phyloP scores from a whole-genome alignment of 1,140 invertebrate species.

The Pseudomyrmex cubaensis region DNA sequence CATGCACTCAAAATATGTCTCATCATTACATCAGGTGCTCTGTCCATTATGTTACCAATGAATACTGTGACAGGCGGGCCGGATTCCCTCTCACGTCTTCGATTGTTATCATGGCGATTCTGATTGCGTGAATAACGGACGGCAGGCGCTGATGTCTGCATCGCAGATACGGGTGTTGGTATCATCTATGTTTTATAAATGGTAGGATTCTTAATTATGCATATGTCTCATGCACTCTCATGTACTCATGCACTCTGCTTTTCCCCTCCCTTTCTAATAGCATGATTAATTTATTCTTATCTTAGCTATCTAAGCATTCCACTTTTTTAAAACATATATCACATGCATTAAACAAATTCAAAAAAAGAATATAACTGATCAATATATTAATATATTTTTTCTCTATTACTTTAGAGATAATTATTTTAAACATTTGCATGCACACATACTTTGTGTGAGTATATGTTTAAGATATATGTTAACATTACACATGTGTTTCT shows the following conservation, averaged over 20 bases:
- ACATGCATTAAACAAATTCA: background rate
- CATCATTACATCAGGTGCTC: conserved; percentile 97
- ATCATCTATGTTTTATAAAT: conserved; percentile 82
- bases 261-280: conserved; percentile 69
- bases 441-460: background rate
- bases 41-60: conserved; percentile 98
- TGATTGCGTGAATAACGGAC: conserved; percentile 82
- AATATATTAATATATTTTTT: background rate
- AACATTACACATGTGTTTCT: no score
- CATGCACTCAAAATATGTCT: conserved; percentile 95
- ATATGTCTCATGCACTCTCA: conserved; percentile 75
- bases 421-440: background rate
- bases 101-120: conserved; percentile 79
- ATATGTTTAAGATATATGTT: background rate
- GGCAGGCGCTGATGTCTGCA: conserved; percentile 84
- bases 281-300: conserved; percentile 48
- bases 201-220: conserved; percentile 75
- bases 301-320: conserved; percentile 11
- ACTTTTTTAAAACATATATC: conserved; percentile 6
- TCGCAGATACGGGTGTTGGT: conserved; percentile 84
- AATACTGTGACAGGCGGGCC: conserved; percentile 98
- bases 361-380: background rate
- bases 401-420: background rate
- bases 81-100: conserved; percentile 81
- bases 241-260: conserved; percentile 73